phyloP scores from a whole-genome alignment of 2,888 invertebrate genomes.

The Dendrolimus pini region DNA sequence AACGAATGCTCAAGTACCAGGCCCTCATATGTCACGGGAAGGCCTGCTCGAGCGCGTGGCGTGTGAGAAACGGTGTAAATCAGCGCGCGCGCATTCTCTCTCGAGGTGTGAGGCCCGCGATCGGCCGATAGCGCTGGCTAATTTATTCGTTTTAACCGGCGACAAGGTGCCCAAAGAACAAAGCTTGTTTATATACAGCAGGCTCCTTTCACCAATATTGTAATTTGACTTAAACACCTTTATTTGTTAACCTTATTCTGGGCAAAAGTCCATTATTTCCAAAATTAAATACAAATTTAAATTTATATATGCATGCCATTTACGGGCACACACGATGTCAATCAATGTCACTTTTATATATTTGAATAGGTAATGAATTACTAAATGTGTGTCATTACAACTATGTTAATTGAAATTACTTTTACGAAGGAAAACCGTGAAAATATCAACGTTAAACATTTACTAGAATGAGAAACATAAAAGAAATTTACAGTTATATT shows the following conservation, averaged over 20 bases:
- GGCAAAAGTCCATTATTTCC: constrained; percentile 19
- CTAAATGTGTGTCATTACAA: too few species aligned
- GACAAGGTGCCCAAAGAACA: constrained; percentile 51
- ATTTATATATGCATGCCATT: too few species aligned
- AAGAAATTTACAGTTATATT: too few species aligned
- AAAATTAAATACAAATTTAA: constrained; percentile 8
- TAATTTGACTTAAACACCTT: too few species aligned
- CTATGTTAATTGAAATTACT: too few species aligned
- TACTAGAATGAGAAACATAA: too few species aligned
- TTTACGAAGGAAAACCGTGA: too few species aligned
- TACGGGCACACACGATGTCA: too few species aligned
- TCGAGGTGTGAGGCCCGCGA: constrained; percentile 75
- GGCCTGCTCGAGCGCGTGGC: constrained; percentile 23
- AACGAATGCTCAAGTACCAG: constrained; percentile 35
- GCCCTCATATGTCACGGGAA: constrained; percentile 42
- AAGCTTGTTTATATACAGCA: constrained; percentile 10
- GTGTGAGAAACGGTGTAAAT: constrained; percentile 62
- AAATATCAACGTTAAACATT: too few species aligned
- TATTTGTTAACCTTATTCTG: too few species aligned
- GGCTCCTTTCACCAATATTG: constrained; percentile 5
- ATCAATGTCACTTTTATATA: too few species aligned
- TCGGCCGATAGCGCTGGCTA: constrained; percentile 65
- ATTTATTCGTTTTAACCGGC: constrained; percentile 74
- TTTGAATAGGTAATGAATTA: too few species aligned
- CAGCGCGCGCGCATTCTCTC: constrained; percentile 53